These are phyloP conservation scores for Camponotus floridanus DNA, from an alignment of 1,140 invertebrate genomes.

Conservation along the genomic window DNA sequence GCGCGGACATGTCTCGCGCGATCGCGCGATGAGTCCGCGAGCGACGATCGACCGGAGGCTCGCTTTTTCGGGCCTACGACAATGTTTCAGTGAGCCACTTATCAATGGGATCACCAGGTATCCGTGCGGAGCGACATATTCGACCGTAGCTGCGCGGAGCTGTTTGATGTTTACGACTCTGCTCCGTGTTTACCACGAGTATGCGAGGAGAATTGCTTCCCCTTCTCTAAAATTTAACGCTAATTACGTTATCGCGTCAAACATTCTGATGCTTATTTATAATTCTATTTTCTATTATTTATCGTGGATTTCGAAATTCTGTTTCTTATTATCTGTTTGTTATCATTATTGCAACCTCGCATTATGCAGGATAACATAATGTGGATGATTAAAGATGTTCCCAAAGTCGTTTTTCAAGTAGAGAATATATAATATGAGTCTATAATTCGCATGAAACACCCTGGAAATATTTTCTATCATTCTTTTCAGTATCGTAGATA, in stretches of 20 bases:
- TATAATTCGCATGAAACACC: too few species aligned
- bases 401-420: too few species aligned
- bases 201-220: background rate
- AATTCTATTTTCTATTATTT: background rate
- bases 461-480: too few species aligned
- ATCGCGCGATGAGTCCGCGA: slow-evolving; percentile 7
- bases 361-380: too few species aligned
- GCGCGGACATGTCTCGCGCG: slow-evolving; percentile 70
- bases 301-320: background rate
- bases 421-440: too few species aligned
- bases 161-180: slow-evolving; percentile 37
- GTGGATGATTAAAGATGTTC: too few species aligned
- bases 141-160: slow-evolving; percentile 57
- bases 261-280: background rate
- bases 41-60: slow-evolving; percentile 43
- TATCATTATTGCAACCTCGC: too few species aligned
- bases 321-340: background rate
- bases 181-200: background rate
- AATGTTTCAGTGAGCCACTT: slow-evolving; percentile 81
- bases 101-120: slow-evolving; percentile 84
- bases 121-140: slow-evolving; percentile 73
- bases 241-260: background rate
- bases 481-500: too few species aligned
- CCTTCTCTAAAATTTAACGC: slow-evolving; percentile 24
- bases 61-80: slow-evolving; percentile 80